Base-by-base conservation (phyloP, 1,140 invertebrate genomes). In the Meloidogyne floridensis region DNA sequence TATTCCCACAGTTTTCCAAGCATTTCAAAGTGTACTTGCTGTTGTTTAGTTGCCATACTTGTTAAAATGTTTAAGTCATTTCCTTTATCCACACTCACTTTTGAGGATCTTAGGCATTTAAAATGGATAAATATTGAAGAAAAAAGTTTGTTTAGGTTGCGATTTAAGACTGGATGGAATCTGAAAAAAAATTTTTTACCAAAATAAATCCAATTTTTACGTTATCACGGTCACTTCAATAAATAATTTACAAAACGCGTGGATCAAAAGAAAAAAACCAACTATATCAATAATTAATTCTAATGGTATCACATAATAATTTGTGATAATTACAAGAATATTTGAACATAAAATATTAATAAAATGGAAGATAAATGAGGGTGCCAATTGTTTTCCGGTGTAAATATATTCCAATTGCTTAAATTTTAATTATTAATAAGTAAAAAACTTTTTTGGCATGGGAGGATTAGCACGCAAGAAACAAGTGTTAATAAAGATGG, bases 311-410 rank as follows among this genome's bases (percentile, higher is more conserved):
- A 6, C 4, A 6, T 6, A 47, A 47, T 47, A 47, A 47, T 6
- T 8, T 47, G 5, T 8, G 0, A 8, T 7, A n/a, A 65, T 6
- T n/a, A 65, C 6, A 6, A 65, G 1, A 65, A 65, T 65, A 65
- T 65, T 65, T 65, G 59, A n/a, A 65, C 59, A 65, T 2, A 74
- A 54, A 54, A 77, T 53, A 56, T 51, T 77, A 15, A 47, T 42
- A 56, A 77, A 77, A 56, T 77, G 51, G 18, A 77, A 56, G 15
- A 77, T 32, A 56, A 77, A 77, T 4, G 75, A 59, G 13, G 75
- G 75, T 32, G 43, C 43, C 8, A 77, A 56, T 20, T 77, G 75
- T 43, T 56, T 54, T 54, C 75, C 75, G 18, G 75, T 77, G 32
- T 54, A 77, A 10, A 77, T 6, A 56, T 77, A 72, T 56, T 74